Conservation (phyloP, 2,113 vertebrate species). For the Leucosticte australis region DNA sequence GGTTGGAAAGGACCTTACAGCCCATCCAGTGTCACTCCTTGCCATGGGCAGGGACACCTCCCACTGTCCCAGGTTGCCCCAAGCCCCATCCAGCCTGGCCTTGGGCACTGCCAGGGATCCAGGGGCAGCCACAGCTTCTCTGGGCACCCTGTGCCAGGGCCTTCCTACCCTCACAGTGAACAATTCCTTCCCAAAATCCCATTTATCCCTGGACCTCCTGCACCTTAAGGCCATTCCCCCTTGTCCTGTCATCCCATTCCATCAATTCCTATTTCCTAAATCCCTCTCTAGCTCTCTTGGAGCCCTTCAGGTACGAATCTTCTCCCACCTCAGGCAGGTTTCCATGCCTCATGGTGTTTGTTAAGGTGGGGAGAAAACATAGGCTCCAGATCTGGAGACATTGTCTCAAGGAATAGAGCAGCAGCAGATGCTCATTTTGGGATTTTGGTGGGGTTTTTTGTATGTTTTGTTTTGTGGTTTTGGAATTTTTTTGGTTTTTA, state of each 20-base stretch:
- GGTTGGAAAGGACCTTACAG: neutral
- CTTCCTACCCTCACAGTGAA: fast-evolving
- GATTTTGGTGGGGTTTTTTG: neutral
- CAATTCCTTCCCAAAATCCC: fast-evolving
- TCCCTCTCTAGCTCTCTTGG: neutral
- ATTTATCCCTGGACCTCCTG: too few species aligned
- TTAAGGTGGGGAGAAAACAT: neutral
- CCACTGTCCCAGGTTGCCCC: fast-evolving
- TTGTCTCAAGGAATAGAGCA: neutral
- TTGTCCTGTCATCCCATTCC: neutral
- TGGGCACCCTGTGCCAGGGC: neutral
- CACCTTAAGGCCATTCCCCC: neutral
- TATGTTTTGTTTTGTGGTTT: neutral
- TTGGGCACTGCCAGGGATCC: neutral
- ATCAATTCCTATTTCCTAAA: neutral
- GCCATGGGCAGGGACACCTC: neutral
- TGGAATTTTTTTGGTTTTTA: neutral
- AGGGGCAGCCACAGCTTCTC: neutral
- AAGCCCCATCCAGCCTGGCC: fast-evolving
- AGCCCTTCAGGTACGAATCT: neutral
- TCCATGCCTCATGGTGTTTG: neutral
- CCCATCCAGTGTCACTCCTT: fast-evolving
- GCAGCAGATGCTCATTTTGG: neutral
- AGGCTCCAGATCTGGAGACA: neutral
- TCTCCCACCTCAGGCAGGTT: neutral